Evolutionary conservation across 2,888 invertebrate genomes (phyloP).

Genomic region (Drosophila borealis): DNA sequence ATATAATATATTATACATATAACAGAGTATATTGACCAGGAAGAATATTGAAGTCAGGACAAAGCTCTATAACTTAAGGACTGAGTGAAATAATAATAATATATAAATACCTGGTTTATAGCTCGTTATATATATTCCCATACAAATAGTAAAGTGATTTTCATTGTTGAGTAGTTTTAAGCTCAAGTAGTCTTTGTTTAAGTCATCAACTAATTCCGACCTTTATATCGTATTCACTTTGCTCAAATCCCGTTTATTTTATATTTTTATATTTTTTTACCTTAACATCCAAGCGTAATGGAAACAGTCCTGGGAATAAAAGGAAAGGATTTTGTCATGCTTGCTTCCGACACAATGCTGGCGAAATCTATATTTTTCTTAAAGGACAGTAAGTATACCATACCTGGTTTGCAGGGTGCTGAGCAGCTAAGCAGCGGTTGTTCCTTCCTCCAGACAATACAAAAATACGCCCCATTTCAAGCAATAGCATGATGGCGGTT

Average conservation of each 20-base stretch:
- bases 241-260: too few species aligned
- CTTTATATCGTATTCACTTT: too few species aligned
- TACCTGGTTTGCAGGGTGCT: not conserved
- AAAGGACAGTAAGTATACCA: constrained; percentile 85
- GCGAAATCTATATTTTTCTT: constrained; percentile 92
- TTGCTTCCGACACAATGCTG: constrained; percentile 93
- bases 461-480: constrained; percentile 94
- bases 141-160: too few species aligned
- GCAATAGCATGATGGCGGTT: constrained; percentile 94
- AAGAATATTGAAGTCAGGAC: too few species aligned
- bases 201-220: too few species aligned
- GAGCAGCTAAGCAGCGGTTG: not conserved
- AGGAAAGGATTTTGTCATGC: constrained; percentile 93
- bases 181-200: too few species aligned
- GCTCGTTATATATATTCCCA: not conserved
- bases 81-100: too few species aligned
- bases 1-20: too few species aligned
- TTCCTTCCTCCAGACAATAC: constrained; percentile 89
- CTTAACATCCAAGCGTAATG: constrained; percentile 84
- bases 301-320: constrained; percentile 95
- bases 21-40: too few species aligned
- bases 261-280: not conserved
- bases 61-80: too few species aligned
- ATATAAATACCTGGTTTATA: not conserved
- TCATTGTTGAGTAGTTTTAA: too few species aligned